Evolutionary conservation across 2,113 vertebrate genomes (phyloP).

Genomic region (Erythrolamprus reginae): DNA sequence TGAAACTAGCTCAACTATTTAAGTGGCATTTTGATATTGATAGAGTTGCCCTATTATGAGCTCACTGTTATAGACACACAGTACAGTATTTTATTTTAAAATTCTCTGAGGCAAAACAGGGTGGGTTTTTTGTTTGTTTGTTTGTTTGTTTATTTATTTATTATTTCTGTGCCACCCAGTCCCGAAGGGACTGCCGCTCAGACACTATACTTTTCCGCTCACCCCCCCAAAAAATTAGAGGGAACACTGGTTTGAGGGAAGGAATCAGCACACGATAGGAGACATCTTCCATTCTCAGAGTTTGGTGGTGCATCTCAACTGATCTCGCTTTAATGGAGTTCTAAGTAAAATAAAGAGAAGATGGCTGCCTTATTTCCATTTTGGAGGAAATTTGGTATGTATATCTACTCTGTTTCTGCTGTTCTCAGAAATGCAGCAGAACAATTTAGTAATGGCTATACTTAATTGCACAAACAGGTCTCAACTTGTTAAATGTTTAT

Average conservation of each 20-base stretch:
- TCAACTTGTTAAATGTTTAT: not conserved
- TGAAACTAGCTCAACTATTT: too few relatives aligned
- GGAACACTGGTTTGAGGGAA: not conserved
- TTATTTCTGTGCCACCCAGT: too few relatives aligned
- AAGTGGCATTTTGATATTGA: too few relatives aligned
- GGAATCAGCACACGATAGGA: not conserved
- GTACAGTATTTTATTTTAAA: too few relatives aligned
- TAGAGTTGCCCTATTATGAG: too few relatives aligned
- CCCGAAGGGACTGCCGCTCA: too few relatives aligned
- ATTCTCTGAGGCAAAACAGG: too few relatives aligned
- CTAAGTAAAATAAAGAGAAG: not conserved
- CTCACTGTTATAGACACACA: too few relatives aligned
- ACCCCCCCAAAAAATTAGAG: too few relatives aligned
- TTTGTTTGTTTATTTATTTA: too few relatives aligned
- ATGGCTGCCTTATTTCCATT: not conserved
- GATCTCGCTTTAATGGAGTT: not conserved
- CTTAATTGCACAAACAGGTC: not conserved
- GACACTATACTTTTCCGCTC: too few relatives aligned
- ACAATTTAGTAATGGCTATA: not conserved
- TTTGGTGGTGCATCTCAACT: not conserved
- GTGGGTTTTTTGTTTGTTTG: too few relatives aligned
- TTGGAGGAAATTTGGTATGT: not conserved
- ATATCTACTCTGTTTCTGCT: not conserved
- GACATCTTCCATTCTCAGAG: not conserved
- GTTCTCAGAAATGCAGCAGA: not conserved